These are phyloP conservation scores for Drosophila kohkoa DNA, from an alignment of 1,140 invertebrate genomes.

Conservation along the genomic window DNA sequence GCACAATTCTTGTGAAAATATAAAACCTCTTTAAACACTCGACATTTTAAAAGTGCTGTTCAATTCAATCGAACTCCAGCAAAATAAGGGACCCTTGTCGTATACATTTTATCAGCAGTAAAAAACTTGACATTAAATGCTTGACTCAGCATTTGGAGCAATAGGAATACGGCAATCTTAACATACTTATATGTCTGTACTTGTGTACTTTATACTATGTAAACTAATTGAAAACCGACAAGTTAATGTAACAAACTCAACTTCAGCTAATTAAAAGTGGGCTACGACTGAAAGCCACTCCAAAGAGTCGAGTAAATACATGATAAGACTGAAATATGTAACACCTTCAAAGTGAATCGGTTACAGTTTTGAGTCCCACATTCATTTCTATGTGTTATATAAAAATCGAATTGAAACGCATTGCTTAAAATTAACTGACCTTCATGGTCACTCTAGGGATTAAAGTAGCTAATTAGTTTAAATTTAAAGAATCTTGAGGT, in stretches of 20 bases:
- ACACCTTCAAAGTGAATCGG: neutral
- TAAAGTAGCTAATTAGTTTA: no score
- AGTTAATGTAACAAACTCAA: conserved; percentile 36
- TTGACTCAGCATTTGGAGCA: conserved; percentile 19
- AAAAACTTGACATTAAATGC: neutral
- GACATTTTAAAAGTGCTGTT: conserved; percentile 4
- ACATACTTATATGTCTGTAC: neutral
- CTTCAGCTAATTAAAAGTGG: conserved; percentile 58
- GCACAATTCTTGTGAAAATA: neutral
- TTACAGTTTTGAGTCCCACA: neutral
- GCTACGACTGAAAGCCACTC: conserved; percentile 5
- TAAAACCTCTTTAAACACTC: conserved; percentile 1
- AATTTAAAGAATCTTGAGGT: no score
- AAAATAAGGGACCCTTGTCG: conserved; percentile 16
- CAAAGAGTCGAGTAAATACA: conserved; percentile 32
- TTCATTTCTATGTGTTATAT: neutral
- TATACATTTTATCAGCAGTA: conserved; percentile 33
- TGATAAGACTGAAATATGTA: conserved; percentile 42
- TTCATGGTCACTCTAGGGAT: no score
- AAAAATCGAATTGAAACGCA: neutral
- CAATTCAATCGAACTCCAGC: conserved; percentile 16
- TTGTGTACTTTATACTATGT: neutral
- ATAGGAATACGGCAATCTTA: neutral
- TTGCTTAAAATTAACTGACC: no score
- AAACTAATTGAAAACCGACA: conserved; percentile 25